These are phyloP conservation scores for Eurytoma californica DNA, from an alignment of 2,888 invertebrate species.

Conservation along the genomic window DNA sequence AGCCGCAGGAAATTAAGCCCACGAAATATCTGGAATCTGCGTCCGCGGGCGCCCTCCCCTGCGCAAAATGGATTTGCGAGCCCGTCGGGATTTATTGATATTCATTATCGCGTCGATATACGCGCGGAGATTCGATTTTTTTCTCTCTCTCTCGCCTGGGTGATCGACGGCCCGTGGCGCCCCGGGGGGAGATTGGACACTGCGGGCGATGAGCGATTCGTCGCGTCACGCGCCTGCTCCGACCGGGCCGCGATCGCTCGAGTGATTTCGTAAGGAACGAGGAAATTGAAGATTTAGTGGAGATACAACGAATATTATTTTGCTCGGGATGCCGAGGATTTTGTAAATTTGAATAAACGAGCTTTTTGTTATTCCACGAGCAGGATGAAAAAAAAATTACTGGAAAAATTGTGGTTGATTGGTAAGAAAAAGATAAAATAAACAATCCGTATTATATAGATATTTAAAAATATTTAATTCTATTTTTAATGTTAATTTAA, in stretches of 20 bases:
- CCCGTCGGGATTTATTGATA: slow-evolving; percentile 20
- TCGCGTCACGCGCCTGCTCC: neutral
- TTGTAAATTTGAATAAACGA: no score
- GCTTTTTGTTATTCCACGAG: no score
- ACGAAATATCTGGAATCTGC: slow-evolving; percentile 42
- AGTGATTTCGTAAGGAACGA: slow-evolving; percentile 2
- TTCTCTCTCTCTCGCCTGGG: neutral
- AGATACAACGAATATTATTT: no score
- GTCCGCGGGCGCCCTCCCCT: slow-evolving; percentile 1
- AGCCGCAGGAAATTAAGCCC: slow-evolving; percentile 73
- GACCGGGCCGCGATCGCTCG: neutral
- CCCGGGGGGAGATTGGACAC: neutral
- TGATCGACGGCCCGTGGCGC: no score
- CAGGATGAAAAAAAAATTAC: no score
- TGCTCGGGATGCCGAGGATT: no score
- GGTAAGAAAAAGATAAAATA: no score
- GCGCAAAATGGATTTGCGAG: slow-evolving; percentile 29
- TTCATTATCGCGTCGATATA: slow-evolving; percentile 35
- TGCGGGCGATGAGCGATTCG: neutral
- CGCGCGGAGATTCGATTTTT: neutral
- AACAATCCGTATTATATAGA: no score
- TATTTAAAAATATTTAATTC: no score
- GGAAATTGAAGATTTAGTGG: no score
- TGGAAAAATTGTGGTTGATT: no score
- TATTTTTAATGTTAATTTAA: no score